Conservation (phyloP, 2,888 invertebrate genomes). For the Epistrophe eligans region DNA sequence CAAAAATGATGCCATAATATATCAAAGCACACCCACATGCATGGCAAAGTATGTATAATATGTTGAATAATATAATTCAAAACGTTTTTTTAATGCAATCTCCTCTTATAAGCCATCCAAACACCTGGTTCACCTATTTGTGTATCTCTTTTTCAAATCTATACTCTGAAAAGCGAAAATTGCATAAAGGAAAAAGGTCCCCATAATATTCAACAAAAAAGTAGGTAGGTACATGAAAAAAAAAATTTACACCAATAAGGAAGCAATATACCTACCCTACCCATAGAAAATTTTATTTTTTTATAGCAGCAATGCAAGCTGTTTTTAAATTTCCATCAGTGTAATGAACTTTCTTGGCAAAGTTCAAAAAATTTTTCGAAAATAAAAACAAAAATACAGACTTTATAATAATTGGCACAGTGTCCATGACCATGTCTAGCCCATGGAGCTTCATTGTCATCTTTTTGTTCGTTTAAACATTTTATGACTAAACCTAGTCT, state of each 20-base stretch:
- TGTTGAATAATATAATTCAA: neutral
- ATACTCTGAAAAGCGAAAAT: neutral
- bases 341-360: conserved; percentile 28
- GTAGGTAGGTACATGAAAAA: neutral
- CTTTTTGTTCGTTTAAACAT: neutral
- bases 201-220: neutral
- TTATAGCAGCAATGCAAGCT: neutral
- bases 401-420: neutral
- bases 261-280: neutral
- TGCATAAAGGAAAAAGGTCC: neutral
- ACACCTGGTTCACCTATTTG: conserved; percentile 6
- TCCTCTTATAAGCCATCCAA: neutral
- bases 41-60: neutral
- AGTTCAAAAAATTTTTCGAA: neutral
- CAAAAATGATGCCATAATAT: conserved; percentile 5
- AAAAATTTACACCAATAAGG: neutral
- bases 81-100: conserved; percentile 4
- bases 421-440: neutral
- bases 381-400: neutral
- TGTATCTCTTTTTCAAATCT: neutral
- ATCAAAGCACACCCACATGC: neutral
- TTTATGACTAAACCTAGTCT: neutral
- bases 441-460: neutral
- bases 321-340: neutral
- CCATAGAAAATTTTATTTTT: neutral